phyloP scores from a whole-genome alignment of 2,797 vertebrate species.

The Acrossocheilus wenchowensis region DNA sequence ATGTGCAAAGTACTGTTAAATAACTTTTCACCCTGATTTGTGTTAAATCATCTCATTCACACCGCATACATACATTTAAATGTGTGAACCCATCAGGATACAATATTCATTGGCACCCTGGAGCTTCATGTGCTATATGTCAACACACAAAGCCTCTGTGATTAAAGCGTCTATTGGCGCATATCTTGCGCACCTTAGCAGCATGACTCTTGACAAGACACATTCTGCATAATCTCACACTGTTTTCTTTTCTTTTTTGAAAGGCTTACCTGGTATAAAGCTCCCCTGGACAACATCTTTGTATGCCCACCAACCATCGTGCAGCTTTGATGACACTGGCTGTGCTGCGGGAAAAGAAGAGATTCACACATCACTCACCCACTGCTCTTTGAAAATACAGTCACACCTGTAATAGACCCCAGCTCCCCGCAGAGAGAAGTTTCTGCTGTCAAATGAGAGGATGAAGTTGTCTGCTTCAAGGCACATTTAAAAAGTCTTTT shows the following conservation, averaged over 20 bases:
- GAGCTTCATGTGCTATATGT: neutral
- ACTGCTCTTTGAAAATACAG: slow-evolving; percentile 44
- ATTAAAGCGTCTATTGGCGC: neutral
- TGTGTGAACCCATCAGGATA: slow-evolving; percentile 11
- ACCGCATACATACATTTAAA: neutral
- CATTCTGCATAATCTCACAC: slow-evolving; percentile 27
- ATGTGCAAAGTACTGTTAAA: slow-evolving; percentile 2
- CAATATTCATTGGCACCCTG: slow-evolving; percentile 12
- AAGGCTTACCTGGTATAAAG: slow-evolving; percentile 91
- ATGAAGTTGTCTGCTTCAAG: slow-evolving; percentile 21
- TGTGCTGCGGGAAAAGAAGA: slow-evolving; percentile 82
- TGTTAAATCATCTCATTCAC: neutral
- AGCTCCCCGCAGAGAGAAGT: slow-evolving; percentile 18
- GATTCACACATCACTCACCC: slow-evolving; percentile 50
- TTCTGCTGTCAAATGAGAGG: slow-evolving; percentile 19
- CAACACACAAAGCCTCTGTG: slow-evolving; percentile 27
- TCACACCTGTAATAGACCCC: slow-evolving; percentile 45
- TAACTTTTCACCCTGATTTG: neutral
- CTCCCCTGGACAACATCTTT: slow-evolving; percentile 96
- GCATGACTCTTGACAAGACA: slow-evolving; percentile 15
- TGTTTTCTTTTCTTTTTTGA: slow-evolving; percentile 20
- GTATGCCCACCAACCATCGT: slow-evolving; percentile 97
- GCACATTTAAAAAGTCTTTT: neutral
- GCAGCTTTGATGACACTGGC: slow-evolving; percentile 92
- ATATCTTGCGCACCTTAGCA: slow-evolving; percentile 1